phyloP scores from a whole-genome alignment of 2,888 invertebrate species.

The Andricus quercusramuli region DNA sequence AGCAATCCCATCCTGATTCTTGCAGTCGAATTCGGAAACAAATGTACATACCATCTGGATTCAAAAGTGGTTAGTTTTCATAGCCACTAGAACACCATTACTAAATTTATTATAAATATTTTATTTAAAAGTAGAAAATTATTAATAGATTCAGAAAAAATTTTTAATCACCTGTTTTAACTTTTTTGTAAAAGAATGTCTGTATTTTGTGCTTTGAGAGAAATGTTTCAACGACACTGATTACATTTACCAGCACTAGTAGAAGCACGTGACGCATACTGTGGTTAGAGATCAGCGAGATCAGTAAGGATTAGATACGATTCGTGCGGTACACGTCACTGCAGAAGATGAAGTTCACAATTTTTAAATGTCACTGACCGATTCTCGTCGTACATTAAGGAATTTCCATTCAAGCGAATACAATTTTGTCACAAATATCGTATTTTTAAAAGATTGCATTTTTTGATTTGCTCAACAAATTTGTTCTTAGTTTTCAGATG shows the following conservation, averaged over 20 bases:
- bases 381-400: not conserved
- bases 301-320: slow-evolving; percentile 19
- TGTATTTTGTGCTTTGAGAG: not conserved
- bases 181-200: not conserved
- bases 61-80: too few species aligned
- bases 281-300: slow-evolving; percentile 10
- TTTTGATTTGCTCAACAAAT: not conserved
- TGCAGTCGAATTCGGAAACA: too few species aligned
- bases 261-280: not conserved
- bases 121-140: not conserved
- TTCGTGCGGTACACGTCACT: slow-evolving; percentile 1
- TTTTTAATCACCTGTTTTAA: not conserved
- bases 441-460: not conserved
- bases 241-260: not conserved
- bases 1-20: too few species aligned
- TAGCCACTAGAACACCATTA: too few species aligned
- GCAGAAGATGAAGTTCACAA: not conserved
- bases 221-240: not conserved
- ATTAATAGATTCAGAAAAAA: not conserved
- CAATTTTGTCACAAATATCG: not conserved
- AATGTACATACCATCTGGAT: too few species aligned
- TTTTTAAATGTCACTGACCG: slow-evolving; percentile 8
- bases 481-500: too few species aligned
- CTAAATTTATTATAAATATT: too few species aligned
- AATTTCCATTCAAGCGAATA: not conserved